Base-by-base conservation (phyloP, 2,888 invertebrate genomes). In the Plebejus melissa region DNA sequence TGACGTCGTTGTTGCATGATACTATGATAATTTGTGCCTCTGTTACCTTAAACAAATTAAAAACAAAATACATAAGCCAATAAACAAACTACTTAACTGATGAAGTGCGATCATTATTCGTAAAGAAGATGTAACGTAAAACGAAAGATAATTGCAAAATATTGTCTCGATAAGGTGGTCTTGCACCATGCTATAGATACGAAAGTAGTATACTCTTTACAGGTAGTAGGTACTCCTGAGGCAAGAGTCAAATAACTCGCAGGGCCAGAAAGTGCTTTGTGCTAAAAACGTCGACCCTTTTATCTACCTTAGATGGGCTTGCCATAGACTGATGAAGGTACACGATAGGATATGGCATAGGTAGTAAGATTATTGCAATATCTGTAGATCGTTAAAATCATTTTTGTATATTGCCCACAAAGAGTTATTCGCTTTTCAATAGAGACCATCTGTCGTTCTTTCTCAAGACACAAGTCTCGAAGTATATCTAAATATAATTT, bases 201-300 rank as follows among this genome's bases (percentile, higher is more conserved):
- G 9, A 13, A 22, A 65, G 16, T 13, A 65, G 60, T 22, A 60
- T 60, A 28, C 60, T 9, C 32, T 41, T 28, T 22, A n/a, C 28
- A 41, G 22, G 22, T 72, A 41, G 50, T 6, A 7, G 50, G 46
- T 90, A 89, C 87, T 89, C 83, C 84, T 83, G 84, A 85, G 86
- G 87, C 89, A 91, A 88, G 84, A 90, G 87, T 89, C 89, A 89
- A 90, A 90, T 88, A 89, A 90, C 88, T 90, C 85, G 88, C 85
- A 87, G 89, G 90, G 89, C 86, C 90, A 91, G 91, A 91, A 90
- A 90, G 90, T 87, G 90, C 88, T 91, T 91, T 91, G 92, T 91
- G 91, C 91, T 92, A 91, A 91, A 92, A 93, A 91, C 89, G 90
- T 93, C 91, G 91, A 90, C 91, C 90, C 86, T 22, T 89, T 90